Conservation (phyloP, 2,888 invertebrate genomes). For the Callyntrura guangdongensis region DNA sequence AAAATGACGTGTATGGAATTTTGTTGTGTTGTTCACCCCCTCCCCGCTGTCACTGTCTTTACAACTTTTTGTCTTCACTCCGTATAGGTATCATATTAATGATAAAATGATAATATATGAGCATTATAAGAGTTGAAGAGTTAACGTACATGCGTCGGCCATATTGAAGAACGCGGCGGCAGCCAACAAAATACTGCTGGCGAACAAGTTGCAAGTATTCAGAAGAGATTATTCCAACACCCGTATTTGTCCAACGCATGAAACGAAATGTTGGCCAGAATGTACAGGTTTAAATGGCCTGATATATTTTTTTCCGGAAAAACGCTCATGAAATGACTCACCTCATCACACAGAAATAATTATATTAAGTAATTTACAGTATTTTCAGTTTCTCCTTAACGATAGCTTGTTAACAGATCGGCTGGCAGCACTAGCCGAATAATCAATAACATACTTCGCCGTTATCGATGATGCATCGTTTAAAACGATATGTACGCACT, state of each 20-base stretch:
- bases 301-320: conserved; percentile 1
- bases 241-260: too few relatives aligned
- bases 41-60: not conserved
- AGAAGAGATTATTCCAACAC: too few relatives aligned
- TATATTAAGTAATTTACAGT: conserved; percentile 29
- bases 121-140: not conserved
- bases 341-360: not conserved
- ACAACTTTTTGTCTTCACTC: not conserved
- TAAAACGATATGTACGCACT: not conserved
- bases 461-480: not conserved
- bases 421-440: not conserved
- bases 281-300: conserved; percentile 31
- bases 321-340: not conserved
- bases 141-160: not conserved
- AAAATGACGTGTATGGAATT: conserved; percentile 20
- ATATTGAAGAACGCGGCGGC: not conserved
- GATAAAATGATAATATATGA: conserved; percentile 36
- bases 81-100: too few relatives aligned
- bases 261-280: not conserved
- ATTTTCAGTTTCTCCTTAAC: conserved; percentile 44
- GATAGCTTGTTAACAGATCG: conserved; percentile 26
- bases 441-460: not conserved
- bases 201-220: too few relatives aligned
- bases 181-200: not conserved
- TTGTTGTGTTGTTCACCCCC: not conserved